Evolutionary conservation across 2,113 vertebrate species (phyloP).

Genomic region (Neofelis nebulosa): DNA sequence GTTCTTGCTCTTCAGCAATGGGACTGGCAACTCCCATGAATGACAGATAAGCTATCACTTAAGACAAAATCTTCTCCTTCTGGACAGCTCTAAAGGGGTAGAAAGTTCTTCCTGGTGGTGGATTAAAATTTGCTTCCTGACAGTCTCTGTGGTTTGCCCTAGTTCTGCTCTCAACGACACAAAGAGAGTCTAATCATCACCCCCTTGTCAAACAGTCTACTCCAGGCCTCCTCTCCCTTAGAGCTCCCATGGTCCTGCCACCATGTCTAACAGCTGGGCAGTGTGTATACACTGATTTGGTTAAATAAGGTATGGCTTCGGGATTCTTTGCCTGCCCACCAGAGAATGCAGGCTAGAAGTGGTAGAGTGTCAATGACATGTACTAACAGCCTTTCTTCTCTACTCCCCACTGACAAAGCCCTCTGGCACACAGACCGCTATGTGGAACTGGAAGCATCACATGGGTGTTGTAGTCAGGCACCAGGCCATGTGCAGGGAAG

Average conservation of each 20-base stretch:
- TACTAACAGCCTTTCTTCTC: background rate
- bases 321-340: background rate
- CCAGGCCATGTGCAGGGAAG: background rate
- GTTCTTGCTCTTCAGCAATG: slow-evolving; percentile 50
- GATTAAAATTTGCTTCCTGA: slow-evolving; percentile 23
- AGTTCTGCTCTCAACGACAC: slow-evolving; percentile 33
- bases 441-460: background rate
- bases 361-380: background rate
- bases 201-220: slow-evolving; percentile 46
- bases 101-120: background rate
- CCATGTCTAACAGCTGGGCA: background rate
- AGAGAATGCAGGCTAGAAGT: background rate
- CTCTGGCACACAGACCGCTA: background rate
- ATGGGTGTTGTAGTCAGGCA: background rate
- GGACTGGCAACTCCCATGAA: slow-evolving; percentile 32
- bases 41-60: slow-evolving; percentile 44
- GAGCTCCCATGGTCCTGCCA: background rate
- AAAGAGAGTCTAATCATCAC: slow-evolving; percentile 32
- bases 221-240: background rate
- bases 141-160: slow-evolving; percentile 4
- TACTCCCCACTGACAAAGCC: background rate
- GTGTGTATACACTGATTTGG: background rate
- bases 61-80: slow-evolving; percentile 39
- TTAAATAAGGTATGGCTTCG: background rate
- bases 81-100: slow-evolving; percentile 14